Conservation (phyloP, 2,113 vertebrate genomes). For the Leuciscus idus region DNA sequence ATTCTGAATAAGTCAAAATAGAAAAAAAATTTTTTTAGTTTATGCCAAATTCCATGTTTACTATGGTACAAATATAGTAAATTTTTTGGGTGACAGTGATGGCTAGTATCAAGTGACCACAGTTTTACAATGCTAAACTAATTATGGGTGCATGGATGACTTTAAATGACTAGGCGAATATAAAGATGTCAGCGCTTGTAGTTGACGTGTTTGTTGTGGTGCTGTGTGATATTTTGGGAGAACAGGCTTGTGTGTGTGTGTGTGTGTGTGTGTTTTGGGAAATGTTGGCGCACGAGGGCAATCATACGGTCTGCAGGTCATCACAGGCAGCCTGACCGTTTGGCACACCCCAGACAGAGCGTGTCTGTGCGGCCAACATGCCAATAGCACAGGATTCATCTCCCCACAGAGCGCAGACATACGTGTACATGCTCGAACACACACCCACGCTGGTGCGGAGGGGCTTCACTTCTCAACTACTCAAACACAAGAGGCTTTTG, state of each 20-base stretch:
- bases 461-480: neutral
- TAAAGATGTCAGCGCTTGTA: neutral
- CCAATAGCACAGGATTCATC: constrained; percentile 45
- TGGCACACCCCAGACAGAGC: constrained; percentile 42
- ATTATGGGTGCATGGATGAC: too few species aligned
- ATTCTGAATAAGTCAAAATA: neutral
- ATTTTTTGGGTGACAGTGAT: too few species aligned
- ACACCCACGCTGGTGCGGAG: neutral
- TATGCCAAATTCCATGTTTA: neutral
- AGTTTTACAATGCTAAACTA: too few species aligned
- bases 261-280: constrained; percentile 21
- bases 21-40: neutral
- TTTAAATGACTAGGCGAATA: neutral
- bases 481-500: constrained; percentile 9
- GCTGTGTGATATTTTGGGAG: neutral
- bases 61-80: too few species aligned
- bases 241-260: constrained; percentile 22
- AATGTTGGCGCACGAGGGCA: neutral
- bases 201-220: neutral
- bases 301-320: constrained; percentile 54
- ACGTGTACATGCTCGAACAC: neutral
- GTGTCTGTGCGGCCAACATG: constrained; percentile 53
- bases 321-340: constrained; percentile 51
- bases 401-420: too few species aligned
- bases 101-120: too few species aligned